Base-by-base conservation (phyloP, 2,113 vertebrate genomes). In the Bubalus kerabau region DNA sequence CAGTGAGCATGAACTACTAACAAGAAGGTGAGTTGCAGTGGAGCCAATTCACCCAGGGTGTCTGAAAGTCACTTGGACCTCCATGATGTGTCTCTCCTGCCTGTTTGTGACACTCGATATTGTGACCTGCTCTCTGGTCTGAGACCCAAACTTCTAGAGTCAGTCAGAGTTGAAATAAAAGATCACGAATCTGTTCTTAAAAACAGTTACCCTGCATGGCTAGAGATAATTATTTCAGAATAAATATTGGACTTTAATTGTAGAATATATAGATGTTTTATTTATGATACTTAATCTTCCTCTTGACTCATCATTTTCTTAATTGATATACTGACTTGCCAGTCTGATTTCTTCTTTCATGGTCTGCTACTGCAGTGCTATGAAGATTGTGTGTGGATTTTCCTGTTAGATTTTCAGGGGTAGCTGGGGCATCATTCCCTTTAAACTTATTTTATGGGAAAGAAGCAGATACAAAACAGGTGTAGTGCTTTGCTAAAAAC, bases 401-500 rank as follows among this genome's bases (percentile, higher is more conserved):
- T 54, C 11, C 32, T 67, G 14, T n/a, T n/a, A 26, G n/a, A 78
- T 21, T 48, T 87, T 92, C 43, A 30, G 17, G 28, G 3, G 50
- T 67, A 90, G 32, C 23, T 43, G 17, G 1, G 6, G 36, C 13
- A 76, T 94, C n/a, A 54, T 32, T 17, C 21, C 32, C 40, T 26
- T 91, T 60, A 93, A 28, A 6, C 9, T 54, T 26, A 64, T 88
- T 84, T 88, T 64, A 46, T 62, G 64, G 36, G 93, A 91, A 93
- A 91, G 16, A 93, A 57, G n/a, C 28, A 80, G n/a, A 60, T n/a
- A 83, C 6, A 74, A 43, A 62, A 30, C 5, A 87, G 23, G 21
- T 26, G 67, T 67, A 87, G 10, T 19, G 10, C n/a, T 82, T 92
- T 90, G 60, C 56, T 50, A 67, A 71, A 84, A 93, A 14, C 46